Percentiles rank a stretch among this genome's conserved stretches.
Evolutionary conservation across 2,113 vertebrate species (phyloP).

Genomic region (Phrynosoma blainvillii): DNA sequence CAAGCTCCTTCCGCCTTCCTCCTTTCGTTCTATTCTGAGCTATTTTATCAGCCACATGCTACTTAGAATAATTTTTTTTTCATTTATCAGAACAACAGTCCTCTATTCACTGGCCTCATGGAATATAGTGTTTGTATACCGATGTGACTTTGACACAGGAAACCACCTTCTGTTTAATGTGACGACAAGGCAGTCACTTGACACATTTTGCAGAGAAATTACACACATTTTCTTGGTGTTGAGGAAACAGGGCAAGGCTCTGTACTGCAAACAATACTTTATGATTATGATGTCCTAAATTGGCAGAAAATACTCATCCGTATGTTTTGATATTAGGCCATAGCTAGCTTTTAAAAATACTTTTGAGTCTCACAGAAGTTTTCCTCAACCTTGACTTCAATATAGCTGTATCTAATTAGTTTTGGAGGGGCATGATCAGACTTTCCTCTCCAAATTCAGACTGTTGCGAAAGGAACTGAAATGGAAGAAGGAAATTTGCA

Average conservation of each 20-base stretch:
- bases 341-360: background rate
- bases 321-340: background rate
- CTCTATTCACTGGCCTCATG: background rate
- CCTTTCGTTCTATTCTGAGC: background rate
- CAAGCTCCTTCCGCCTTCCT: no score
- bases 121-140: background rate
- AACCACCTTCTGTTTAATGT: background rate
- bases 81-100: background rate
- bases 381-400: background rate
- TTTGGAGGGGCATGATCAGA: background rate
- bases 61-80: background rate
- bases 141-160: background rate
- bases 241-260: background rate
- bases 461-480: background rate
- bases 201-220: background rate
- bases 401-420: background rate
- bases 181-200: background rate
- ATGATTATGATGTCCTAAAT: background rate
- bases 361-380: no score
- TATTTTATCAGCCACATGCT: background rate
- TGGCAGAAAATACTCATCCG: background rate
- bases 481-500: no score
- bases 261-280: background rate
- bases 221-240: background rate
- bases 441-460: background rate